Evolutionary conservation across 2,113 vertebrate species (phyloP).

Genomic region (Amblyornis subalaris): DNA sequence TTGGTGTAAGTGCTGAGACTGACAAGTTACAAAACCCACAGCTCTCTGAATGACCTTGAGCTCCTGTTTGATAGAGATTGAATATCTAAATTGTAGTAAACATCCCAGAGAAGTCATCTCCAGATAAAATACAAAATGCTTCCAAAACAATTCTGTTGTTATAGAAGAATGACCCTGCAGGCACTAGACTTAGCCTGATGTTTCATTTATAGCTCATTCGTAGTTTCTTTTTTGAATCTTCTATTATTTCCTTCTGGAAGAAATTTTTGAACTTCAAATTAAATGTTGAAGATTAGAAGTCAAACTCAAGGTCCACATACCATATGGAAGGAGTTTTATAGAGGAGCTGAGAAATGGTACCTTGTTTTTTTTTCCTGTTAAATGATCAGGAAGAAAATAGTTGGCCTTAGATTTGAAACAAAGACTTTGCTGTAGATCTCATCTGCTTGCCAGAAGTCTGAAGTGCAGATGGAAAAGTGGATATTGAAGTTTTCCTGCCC

Average conservation of each 20-base stretch:
- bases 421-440: slow-evolving; percentile 24
- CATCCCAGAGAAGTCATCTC: not conserved
- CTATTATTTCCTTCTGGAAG: slow-evolving; percentile 21
- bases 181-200: not conserved
- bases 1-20: not conserved
- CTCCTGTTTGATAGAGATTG: not conserved
- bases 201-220: slow-evolving; percentile 18
- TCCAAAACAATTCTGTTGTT: not conserved
- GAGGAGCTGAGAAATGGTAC: not conserved
- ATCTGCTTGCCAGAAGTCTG: slow-evolving; percentile 44
- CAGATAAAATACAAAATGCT: not conserved
- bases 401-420: slow-evolving; percentile 25
- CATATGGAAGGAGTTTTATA: slow-evolving; percentile 13
- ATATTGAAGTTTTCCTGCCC: slow-evolving; percentile 49
- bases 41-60: not conserved
- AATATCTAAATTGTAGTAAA: not conserved
- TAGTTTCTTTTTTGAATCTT: slow-evolving; percentile 18
- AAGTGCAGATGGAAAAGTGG: slow-evolving; percentile 40
- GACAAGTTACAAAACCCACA: not conserved
- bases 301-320: not conserved
- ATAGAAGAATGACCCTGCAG: slow-evolving; percentile 25
- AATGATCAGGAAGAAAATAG: not conserved
- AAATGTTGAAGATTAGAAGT: slow-evolving; percentile 23
- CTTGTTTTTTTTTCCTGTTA: not conserved
- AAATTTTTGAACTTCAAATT: slow-evolving; percentile 44